phyloP scores from a whole-genome alignment of 2,113 vertebrate genomes.

The Micronycteris hirsuta region DNA sequence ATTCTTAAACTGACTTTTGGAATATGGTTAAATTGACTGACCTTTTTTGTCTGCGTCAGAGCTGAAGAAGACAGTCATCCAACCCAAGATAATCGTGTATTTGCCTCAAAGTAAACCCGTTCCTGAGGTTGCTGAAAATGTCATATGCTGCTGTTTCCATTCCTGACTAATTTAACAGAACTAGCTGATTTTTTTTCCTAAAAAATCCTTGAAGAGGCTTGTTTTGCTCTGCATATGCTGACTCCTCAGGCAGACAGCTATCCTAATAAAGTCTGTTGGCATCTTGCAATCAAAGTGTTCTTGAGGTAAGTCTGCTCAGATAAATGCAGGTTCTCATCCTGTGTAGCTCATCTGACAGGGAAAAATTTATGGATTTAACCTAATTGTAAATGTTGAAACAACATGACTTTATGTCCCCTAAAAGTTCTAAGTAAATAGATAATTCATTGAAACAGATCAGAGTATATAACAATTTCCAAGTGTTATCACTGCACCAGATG shows the following conservation, averaged over 20 bases:
- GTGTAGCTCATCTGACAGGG: background rate
- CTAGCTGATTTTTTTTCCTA: background rate
- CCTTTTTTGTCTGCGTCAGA: background rate
- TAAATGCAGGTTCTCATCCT: background rate
- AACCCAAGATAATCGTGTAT: background rate
- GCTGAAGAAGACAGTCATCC: background rate
- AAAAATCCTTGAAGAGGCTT: background rate
- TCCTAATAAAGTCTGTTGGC: background rate
- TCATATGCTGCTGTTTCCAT: background rate
- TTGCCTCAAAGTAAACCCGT: background rate
- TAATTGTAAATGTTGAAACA: background rate
- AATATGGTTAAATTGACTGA: background rate
- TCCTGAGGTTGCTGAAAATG: background rate
- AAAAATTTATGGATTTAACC: background rate
- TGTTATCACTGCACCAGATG: background rate
- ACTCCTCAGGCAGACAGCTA: background rate
- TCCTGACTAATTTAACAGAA: background rate
- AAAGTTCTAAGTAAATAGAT: conserved; percentile 5
- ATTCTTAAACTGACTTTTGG: background rate
- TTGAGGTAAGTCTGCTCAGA: background rate
- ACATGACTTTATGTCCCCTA: background rate
- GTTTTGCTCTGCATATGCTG: background rate
- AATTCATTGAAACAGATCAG: conserved; percentile 5
- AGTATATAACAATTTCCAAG: conserved; percentile 15
- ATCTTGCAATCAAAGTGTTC: background rate